Evolutionary conservation across 2,888 invertebrate genomes (phyloP), one percentile per base, ranked within the genome.

Genomic region (Nebria salina): DNA sequence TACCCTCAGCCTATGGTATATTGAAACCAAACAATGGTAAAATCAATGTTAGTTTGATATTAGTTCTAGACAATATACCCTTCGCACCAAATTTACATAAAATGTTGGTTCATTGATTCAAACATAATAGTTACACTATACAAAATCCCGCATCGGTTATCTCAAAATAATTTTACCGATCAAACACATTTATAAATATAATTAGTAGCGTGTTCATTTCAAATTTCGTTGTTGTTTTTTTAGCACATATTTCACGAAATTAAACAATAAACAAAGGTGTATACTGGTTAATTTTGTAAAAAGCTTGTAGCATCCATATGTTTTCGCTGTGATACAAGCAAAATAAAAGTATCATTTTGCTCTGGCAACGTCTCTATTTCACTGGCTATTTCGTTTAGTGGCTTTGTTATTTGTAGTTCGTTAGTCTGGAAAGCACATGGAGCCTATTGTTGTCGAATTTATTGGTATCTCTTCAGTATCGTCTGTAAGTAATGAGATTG

Each of bases 391-490:
- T 75, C 43, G 75, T 75, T 75, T 75, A 75, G 75, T 75, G 75
- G 75, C 75, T 75, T 75, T 75, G 75, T 75, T 75, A 75, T 75
- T 75, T 75, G 75, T 75, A 75, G 75, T 75, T 75, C 75, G 75
- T 75, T 75, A 75, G 75, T 75, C 64, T 3, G 75, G 54, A 15
- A 15, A 43, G 5, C 54, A n/a, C 54, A 68, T 25, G 68, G 2
- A 68, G 15, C 74, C 74, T 54, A 75, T 75, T 75, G 75, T 75
- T 75, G 54, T 25, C 34, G 75, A 75, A 75, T 75, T 75, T 75
- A 75, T 75, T 64, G 75, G 54, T 75, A 64, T 75, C 75, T 43
- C 25, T 13, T 34, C 70, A 26, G 70, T 70, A 11, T 15, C 26
- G 13, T 20, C 25, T 64, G 75, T 75, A 64, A 75, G 25, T 75